Conservation (phyloP, 1,140 invertebrate species). For the Bombus terrestris region DNA sequence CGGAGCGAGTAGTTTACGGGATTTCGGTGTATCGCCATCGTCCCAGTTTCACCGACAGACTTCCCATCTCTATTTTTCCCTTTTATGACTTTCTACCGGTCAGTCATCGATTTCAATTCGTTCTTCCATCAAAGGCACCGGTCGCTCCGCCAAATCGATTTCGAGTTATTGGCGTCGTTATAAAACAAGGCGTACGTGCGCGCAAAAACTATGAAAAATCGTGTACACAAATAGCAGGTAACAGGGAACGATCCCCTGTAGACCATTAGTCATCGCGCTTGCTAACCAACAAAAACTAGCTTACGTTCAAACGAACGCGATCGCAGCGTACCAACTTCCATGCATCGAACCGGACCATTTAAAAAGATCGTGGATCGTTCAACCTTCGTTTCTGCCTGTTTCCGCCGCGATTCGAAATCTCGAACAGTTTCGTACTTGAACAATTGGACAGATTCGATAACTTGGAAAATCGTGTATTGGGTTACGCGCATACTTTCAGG, state of each 20-base stretch:
- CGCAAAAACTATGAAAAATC: constrained; percentile 71
- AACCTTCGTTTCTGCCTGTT: constrained; percentile 13
- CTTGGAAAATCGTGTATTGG: not conserved
- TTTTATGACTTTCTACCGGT: constrained; percentile 33
- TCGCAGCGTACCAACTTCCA: not conserved
- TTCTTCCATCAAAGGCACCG: constrained; percentile 43
- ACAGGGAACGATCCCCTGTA: constrained; percentile 57
- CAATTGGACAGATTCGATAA: not conserved
- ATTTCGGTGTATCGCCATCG: not conserved
- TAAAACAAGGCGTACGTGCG: constrained; percentile 51
- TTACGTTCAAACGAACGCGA: constrained; percentile 54
- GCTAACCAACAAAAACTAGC: constrained; percentile 66
- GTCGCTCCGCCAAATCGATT: constrained; percentile 59
- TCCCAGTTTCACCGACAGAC: not conserved
- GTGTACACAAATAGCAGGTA: constrained; percentile 61
- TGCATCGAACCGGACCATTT: not conserved
- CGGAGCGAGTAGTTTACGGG: not conserved
- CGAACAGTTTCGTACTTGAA: not conserved
- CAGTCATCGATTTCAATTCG: constrained; percentile 56
- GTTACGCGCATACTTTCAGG: constrained; percentile 11
- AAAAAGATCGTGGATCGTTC: constrained; percentile 55
- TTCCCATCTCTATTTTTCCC: constrained; percentile 12
- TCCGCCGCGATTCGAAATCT: too few relatives aligned
- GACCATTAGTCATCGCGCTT: constrained; percentile 70
- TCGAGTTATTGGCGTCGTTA: constrained; percentile 59